Base-by-base conservation (phyloP, 2,797 vertebrate genomes). In the Caiman crocodilus region DNA sequence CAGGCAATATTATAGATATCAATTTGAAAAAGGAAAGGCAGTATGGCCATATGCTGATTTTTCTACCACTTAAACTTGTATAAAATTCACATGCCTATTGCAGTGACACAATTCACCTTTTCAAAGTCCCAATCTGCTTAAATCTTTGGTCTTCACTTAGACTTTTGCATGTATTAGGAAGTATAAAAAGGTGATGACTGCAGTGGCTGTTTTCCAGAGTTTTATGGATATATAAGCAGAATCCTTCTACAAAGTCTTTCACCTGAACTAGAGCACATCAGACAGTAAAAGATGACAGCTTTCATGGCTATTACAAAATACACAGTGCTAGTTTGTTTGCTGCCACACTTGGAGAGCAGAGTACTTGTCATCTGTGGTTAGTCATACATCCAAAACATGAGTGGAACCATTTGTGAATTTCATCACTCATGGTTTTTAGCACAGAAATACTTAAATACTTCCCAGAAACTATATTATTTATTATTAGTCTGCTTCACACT, bases 261-360 rank as follows among this genome's bases (percentile, higher is more conserved):
- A 26, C 23, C 25, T 42, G 9, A 32, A 13, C 11, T 42, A 14
- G 69, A 55, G 9, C 0, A 1, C 67, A 65, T 74, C 30, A 57
- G 35, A n/a, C 21, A 25, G 5, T 3, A 6, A 1, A 1, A 1
- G 26, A 8, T 5, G 2, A 1, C 6, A 14, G 21, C 2, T 2
- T 2, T 17, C 57, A 1, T n/a, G 4, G 42, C 14, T 1, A 3
- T 10, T 1, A 23, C 3, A 2, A 4, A 4, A 25, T 5, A 15
- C 0, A 0, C 50, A 65, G 2, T 21, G 6, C 30, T 61, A 61
- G 50, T 1, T 14, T 12, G 20, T 1, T 58, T 4, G 18, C 64
- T 1, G 61, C 56, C 1, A 10, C 0, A 2, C 7, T 5, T 7
- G 0, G 7, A 11, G 2, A 4, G 3, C 75, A 2, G 0, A 14